Base-by-base conservation (phyloP, 1,140 invertebrate species). In the Anoplophora glabripennis region DNA sequence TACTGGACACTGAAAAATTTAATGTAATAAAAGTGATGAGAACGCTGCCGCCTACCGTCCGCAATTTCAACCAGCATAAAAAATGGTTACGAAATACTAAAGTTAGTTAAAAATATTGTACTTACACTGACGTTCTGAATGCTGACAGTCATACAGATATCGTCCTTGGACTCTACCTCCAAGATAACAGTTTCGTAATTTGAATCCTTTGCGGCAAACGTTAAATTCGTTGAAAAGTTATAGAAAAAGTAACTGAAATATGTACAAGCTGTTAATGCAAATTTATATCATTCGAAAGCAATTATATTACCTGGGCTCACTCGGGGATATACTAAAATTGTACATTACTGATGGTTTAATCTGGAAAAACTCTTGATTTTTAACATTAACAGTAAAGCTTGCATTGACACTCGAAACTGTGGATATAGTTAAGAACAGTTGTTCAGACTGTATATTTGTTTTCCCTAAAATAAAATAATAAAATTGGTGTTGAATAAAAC, bases 111-210 rank as follows among this genome's bases (percentile, higher is more conserved):
- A 48, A 21, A 17, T n/a, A 15, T n/a, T 49, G 21, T 49, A 78
- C 82, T 80, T 77, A 89, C 87, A 61, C 83, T 82, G 42, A 82
- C 80, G 71, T 88, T 86, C 72, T 90, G 89, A 67, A 91, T 84
- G 17, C 88, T 89, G 3, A 90, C 80, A 7, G 84, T 81, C 74
- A 86, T 85, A 69, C 89, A 91, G 7, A 81, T 76, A 21, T 81
- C 76, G 70, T 87, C 83, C 36, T 81, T 70, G 0, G 89, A 90
- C 35, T 78, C 79, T 9, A 87, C 83, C 72, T 82, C 79, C 1
- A 90, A 76, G 18, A 89, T 77, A 0, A 90, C 86, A 46, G 81
- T 84, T 57, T 86, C 75, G 7, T 79, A 72, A 61, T 76, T 73
- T 4, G 57, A 63, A 42, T 63, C 44, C 10, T 14, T 38, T 14